Base-by-base conservation (phyloP, 2,797 vertebrate species). In the Dryobates pubescens region DNA sequence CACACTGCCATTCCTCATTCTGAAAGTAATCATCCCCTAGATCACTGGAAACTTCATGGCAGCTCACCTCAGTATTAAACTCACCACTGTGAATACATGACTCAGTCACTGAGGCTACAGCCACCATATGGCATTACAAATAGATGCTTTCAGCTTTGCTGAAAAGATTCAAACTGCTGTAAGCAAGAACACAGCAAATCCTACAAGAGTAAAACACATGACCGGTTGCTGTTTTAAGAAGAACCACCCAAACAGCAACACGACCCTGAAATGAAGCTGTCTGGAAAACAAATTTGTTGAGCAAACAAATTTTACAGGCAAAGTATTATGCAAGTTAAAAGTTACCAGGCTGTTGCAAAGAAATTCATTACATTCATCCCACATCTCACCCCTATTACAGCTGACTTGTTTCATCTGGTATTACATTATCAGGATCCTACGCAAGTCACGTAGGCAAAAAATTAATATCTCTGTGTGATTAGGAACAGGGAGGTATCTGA, bases 211-310 rank as follows among this genome's bases (percentile, higher is more conserved):
- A 67, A 85, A 89, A 72, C 43, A 78, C 11, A 10, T 5, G 26
- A 72, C 24, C 30, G 19, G 56, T 61, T 49, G 59, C 23, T 34
- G 9, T 9, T 59, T 53, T 36, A 63, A 87, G 12, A 65, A 32
- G 10, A 58, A 41, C n/a, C 53, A 75, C 17, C 29, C 76, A 80
- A 92, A 83, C 7, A 64, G 77, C 59, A 79, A 73, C n/a, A 11
- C 22, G 30, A 88, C 12, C 73, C 57, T 61, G 57, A 79, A 88
- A 91, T 69, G 30, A 83, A 75, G 61, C 77, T 76, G 79, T 76
- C 74, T 89, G 80, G 71, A 89, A 92, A 93, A 85, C 17, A 93
- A 89, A 69, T 82, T 22, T 63, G 27, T 51, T 63, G 47, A 88
- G 85, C 78, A 89, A 93, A 73, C 18, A 74, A 64, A 75, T 89